A percentile compares a stretch with the other conserved stretches of the same genome.
These are phyloP conservation scores for Octopus sinensis DNA, from an alignment of 1,140 invertebrate genomes.

Conservation along the genomic window DNA sequence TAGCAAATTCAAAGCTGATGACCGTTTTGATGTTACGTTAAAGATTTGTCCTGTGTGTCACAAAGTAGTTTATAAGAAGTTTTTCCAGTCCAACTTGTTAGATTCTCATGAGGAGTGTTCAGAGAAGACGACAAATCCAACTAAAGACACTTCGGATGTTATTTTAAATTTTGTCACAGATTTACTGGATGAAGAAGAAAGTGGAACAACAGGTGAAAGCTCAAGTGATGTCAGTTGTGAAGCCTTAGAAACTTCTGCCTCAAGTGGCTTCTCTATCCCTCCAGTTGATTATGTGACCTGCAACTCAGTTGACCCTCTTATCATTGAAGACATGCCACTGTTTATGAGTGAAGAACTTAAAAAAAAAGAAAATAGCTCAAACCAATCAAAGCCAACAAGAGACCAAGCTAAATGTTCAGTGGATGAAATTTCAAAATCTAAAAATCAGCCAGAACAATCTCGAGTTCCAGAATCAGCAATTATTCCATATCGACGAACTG, in stretches of 20 bases:
- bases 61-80: constrained; percentile 1
- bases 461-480: not conserved
- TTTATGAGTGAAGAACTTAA: not conserved
- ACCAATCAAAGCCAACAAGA: not conserved
- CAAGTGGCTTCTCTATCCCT: not conserved
- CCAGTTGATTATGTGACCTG: constrained; percentile 4
- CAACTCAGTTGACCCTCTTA: not conserved
- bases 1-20: not conserved
- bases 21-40: not conserved
- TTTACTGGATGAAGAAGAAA: constrained; percentile 23
- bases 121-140: not conserved
- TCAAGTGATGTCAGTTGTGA: not conserved
- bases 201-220: not conserved
- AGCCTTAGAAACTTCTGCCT: not conserved
- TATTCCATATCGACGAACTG: not conserved
- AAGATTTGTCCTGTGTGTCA: constrained; percentile 1
- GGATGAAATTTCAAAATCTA: not conserved
- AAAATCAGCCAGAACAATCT: not conserved
- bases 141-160: constrained; percentile 18
- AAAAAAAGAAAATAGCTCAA: not conserved
- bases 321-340: not conserved
- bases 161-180: constrained; percentile 34
- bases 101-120: not conserved
- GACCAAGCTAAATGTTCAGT: not conserved
- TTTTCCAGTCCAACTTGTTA: not conserved